phyloP scores from a whole-genome alignment of 2,797 vertebrate species.

The Lophotriccus pileatus region DNA sequence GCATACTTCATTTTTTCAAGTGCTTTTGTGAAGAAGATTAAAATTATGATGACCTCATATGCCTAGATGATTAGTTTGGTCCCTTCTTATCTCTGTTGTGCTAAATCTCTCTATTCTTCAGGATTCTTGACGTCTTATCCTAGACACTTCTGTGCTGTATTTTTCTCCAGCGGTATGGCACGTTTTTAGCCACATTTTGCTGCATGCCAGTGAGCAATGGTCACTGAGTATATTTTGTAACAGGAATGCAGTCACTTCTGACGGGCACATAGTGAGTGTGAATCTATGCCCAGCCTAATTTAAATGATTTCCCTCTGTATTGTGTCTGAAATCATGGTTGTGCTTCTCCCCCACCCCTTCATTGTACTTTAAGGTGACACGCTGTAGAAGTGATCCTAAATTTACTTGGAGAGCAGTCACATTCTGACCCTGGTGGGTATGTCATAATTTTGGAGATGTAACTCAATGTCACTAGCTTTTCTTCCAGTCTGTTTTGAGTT shows the following conservation, averaged over 20 bases:
- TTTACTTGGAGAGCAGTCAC: background rate
- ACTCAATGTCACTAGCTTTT: background rate
- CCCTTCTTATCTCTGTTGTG: background rate
- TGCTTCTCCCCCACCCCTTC: rapidly evolving
- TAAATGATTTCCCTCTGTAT: background rate
- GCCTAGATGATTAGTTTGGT: background rate
- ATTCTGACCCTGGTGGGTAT: background rate
- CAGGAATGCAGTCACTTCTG: background rate
- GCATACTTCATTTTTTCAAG: background rate
- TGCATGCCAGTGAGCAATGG: background rate
- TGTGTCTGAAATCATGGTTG: background rate
- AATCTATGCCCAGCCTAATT: background rate
- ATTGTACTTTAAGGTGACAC: background rate
- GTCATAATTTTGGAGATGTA: background rate
- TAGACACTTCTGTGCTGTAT: background rate
- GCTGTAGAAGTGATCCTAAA: background rate
- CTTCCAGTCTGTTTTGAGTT: background rate
- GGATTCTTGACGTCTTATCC: background rate
- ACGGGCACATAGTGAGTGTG: background rate
- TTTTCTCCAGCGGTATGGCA: background rate
- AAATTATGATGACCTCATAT: background rate
- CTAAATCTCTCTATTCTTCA: background rate
- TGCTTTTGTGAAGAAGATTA: background rate
- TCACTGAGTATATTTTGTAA: background rate
- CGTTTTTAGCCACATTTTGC: background rate